Evolutionary conservation across 2,888 invertebrate genomes (phyloP), one percentile per base, ranked within the genome.

Genomic region (Hoplodrina ambigua): DNA sequence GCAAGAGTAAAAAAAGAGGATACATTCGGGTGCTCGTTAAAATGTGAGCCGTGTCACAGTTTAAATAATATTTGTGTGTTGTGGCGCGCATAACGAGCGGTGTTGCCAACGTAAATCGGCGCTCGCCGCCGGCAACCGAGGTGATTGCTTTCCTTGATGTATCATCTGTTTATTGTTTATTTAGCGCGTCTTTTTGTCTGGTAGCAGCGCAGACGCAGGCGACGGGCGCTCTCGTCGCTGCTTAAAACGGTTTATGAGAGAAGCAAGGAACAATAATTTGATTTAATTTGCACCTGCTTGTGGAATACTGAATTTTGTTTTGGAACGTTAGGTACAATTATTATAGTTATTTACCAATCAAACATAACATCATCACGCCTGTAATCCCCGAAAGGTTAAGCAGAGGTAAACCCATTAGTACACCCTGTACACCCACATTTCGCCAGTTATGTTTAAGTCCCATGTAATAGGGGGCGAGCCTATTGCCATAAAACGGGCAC

Each of bases 71-170:
- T 89, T 89, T 88, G 86, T 87, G 87, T 87, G 82, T 84, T 82
- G 82, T 84, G 64, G 73, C 64, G 58, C 56, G 57, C 58, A 78
- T 91, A 90, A 91, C 90, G 89, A 90, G 89, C 87, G 81, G 87
- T 86, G 88, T 86, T 86, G 84, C 84, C 77, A 83, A 84, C 87
- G 89, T 90, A 91, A 90, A 91, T 90, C 88, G 86, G 77, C 82
- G 54, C n/a, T 84, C 86, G 94, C 94, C 93, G 86, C 76, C 86
- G 94, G 94, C 92, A 76, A 85, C 41, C 85, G 76, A 77, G 73
- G 88, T 92, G 92, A 94, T 94, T 94, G 91, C 92, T 91, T 93
- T 92, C 87, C 89, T 89, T 93, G 92, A 93, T 93, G 90, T 93
- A 93, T 92, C 89, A 91, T 89, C 90, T 85, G 87, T 88, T 90